Percentiles rank a stretch among this genome's conserved stretches.
Evolutionary conservation across 2,797 vertebrate species (phyloP).

Genomic region (Choloepus didactylus): DNA sequence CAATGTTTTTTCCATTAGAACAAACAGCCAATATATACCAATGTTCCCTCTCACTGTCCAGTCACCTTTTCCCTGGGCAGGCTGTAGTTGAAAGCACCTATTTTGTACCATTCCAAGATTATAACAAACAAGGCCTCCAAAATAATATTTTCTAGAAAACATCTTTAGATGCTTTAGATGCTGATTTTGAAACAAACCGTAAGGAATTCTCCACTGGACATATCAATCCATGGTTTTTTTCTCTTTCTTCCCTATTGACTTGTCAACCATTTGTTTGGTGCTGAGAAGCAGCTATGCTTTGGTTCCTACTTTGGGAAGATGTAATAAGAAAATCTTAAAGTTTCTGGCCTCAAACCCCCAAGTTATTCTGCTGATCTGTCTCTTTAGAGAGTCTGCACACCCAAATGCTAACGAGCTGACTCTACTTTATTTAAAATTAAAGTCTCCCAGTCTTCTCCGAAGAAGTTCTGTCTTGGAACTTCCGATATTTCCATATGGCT

Average conservation of each 20-base stretch:
- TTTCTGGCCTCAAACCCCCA: background rate
- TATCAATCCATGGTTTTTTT: conserved; percentile 16
- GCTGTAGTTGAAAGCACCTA: conserved; percentile 26
- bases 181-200: conserved; percentile 48
- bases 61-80: background rate
- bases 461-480: background rate
- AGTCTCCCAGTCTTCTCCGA: background rate
- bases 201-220: background rate
- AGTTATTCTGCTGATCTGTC: background rate
- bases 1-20: conserved; percentile 10
- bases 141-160: conserved; percentile 24
- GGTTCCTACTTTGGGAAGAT: background rate
- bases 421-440: conserved; percentile 18
- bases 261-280: background rate
- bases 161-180: conserved; percentile 32
- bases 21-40: conserved; percentile 13
- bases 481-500: background rate
- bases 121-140: background rate
- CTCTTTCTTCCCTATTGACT: conserved; percentile 11
- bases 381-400: conserved; percentile 19
- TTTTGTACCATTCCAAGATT: conserved; percentile 40
- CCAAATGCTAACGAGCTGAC: background rate
- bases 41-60: background rate
- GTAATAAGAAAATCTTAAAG: conserved; percentile 8
- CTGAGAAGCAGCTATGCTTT: conserved; percentile 34